These are phyloP conservation scores for Mareca penelope DNA, from an alignment of 2,797 vertebrate species.

Conservation along the genomic window DNA sequence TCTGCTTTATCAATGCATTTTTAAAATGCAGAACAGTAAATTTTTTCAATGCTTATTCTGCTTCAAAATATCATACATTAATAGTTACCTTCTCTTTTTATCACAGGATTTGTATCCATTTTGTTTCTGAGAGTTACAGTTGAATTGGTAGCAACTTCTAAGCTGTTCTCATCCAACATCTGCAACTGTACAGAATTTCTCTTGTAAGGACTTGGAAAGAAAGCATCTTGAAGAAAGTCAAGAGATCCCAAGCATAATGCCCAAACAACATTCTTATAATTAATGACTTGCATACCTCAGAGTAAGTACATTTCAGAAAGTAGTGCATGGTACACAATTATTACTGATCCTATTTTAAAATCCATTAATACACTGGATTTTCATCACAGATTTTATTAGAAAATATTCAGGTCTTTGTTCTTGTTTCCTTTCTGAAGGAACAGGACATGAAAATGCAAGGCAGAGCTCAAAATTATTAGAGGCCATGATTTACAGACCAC, in stretches of 20 bases:
- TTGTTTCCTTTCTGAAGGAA: background rate
- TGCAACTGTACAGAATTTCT: constrained; percentile 66
- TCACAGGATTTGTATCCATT: constrained; percentile 60
- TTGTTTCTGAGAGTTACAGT: constrained; percentile 81
- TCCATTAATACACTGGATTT: background rate
- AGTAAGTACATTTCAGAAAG: background rate
- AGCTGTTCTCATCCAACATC: constrained; percentile 75
- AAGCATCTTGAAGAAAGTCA: background rate
- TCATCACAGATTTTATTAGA: background rate
- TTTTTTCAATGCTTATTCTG: background rate
- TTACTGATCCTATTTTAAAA: background rate
- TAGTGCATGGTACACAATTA: background rate
- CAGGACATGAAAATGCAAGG: background rate
- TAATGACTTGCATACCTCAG: fast-evolving
- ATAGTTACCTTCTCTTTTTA: constrained; percentile 69
- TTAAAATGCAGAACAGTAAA: background rate
- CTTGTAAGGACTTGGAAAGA: constrained; percentile 69
- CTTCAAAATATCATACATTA: background rate
- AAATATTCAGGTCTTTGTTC: too few relatives aligned
- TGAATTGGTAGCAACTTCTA: constrained; percentile 74
- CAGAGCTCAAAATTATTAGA: background rate
- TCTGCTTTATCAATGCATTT: background rate
- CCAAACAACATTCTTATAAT: background rate
- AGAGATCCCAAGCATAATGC: background rate
- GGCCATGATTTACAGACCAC: background rate